These are phyloP conservation scores for Acipenser ruthenus DNA, from an alignment of 2,797 vertebrate species.

Conservation along the genomic window DNA sequence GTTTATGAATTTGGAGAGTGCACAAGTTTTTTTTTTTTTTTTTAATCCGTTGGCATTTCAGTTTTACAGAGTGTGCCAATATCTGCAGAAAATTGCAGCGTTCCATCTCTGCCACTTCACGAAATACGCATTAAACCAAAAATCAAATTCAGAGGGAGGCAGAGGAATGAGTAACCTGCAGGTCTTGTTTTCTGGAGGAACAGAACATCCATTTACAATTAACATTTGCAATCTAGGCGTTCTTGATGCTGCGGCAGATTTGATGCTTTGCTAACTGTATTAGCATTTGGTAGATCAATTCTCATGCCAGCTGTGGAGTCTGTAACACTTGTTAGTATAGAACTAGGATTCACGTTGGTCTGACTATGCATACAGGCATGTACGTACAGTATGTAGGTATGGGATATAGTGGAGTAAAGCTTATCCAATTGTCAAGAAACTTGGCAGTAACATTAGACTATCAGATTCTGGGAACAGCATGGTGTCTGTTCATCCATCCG, in stretches of 20 bases:
- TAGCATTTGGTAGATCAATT: neutral
- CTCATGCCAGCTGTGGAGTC: too few species aligned
- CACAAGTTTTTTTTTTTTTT: too few species aligned
- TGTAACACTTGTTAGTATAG: too few species aligned
- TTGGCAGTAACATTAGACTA: too few species aligned
- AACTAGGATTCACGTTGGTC: too few species aligned
- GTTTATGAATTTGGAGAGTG: neutral
- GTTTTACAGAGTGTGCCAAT: neutral
- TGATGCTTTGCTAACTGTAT: neutral
- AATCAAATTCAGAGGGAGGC: neutral
- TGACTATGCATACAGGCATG: too few species aligned
- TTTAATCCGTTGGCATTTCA: neutral
- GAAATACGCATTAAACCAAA: neutral
- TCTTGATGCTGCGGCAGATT: neutral
- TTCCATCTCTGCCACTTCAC: neutral
- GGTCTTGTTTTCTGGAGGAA: neutral
- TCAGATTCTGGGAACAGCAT: too few species aligned
- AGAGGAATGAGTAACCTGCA: constrained; percentile 1
- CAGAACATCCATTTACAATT: neutral
- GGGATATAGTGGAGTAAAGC: too few species aligned
- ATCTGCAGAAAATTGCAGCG: neutral
- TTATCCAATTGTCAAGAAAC: too few species aligned
- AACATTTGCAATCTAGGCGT: neutral
- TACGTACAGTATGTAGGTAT: too few species aligned
- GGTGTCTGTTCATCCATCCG: too few species aligned